phyloP scores from a whole-genome alignment of 2,888 invertebrate genomes.

The Argyresthia goedartella region DNA sequence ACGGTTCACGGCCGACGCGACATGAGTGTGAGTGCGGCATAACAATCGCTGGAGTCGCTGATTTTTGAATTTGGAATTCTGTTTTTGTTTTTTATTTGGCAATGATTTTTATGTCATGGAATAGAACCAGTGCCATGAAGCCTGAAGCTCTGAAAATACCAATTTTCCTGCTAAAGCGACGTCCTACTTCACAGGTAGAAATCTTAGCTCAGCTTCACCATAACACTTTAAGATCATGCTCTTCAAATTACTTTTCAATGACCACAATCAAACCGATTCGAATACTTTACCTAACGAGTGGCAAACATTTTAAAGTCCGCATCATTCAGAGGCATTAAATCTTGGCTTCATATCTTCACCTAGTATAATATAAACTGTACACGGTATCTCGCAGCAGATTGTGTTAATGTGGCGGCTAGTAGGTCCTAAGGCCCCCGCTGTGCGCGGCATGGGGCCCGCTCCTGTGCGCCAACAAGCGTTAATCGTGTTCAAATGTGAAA shows the following conservation, averaged over 20 bases:
- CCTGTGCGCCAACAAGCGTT: slow-evolving; percentile 13
- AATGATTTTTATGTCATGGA: background rate
- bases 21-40: background rate
- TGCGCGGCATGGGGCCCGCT: slow-evolving; percentile 52
- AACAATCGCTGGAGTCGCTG: background rate
- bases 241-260: no score
- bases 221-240: no score
- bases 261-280: no score
- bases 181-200: no score
- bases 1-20: slow-evolving; percentile 37
- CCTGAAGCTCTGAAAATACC: no score
- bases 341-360: no score
- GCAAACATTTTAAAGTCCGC: no score
- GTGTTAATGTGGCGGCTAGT: slow-evolving; percentile 26
- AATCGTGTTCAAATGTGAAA: slow-evolving; percentile 34
- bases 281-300: no score
- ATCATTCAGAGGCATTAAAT: no score
- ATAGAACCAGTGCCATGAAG: background rate
- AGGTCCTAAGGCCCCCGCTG: slow-evolving; percentile 32
- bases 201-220: no score
- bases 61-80: background rate
- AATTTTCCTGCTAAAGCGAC: no score
- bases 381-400: slow-evolving; percentile 15
- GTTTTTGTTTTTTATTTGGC: background rate
- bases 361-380: no score